These are phyloP conservation scores for Periphyllus acericola DNA, from an alignment of 2,888 invertebrate species.

Conservation along the genomic window DNA sequence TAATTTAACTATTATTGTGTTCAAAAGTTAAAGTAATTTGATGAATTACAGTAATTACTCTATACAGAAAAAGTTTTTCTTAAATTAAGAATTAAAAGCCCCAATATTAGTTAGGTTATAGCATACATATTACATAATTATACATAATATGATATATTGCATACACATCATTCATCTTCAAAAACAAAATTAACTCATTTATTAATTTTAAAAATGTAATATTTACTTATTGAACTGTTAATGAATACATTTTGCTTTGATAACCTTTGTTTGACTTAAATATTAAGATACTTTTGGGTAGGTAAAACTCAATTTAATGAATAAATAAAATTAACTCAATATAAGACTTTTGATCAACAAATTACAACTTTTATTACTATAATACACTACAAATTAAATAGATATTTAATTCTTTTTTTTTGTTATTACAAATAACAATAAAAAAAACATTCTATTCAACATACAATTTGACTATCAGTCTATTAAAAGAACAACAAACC, in stretches of 20 bases:
- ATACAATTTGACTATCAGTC: conserved; percentile 26
- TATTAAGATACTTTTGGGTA: background rate
- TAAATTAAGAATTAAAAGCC: background rate
- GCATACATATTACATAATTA: too few species aligned
- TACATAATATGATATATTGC: background rate
- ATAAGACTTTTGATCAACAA: conserved; percentile 34
- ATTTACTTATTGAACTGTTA: background rate
- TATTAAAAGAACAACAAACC: conserved; percentile 54
- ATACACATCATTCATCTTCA: background rate
- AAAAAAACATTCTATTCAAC: conserved; percentile 27
- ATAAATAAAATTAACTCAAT: conserved; percentile 17
- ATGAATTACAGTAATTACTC: background rate
- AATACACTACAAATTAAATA: conserved; percentile 45
- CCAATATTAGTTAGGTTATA: background rate
- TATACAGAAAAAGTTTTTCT: background rate
- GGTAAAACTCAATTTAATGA: conserved; percentile 25
- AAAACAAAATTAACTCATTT: background rate
- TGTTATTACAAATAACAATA: conserved; percentile 15
- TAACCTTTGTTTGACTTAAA: conserved; percentile 10
- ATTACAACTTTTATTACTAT: conserved; percentile 51
- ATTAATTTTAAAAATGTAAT: background rate
- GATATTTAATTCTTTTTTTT: background rate
- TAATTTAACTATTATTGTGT: background rate
- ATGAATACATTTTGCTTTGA: conserved; percentile 53
- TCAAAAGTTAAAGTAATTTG: background rate